These are phyloP conservation scores for Betta splendens DNA, from an alignment of 2,797 vertebrate genomes.

Conservation along the genomic window DNA sequence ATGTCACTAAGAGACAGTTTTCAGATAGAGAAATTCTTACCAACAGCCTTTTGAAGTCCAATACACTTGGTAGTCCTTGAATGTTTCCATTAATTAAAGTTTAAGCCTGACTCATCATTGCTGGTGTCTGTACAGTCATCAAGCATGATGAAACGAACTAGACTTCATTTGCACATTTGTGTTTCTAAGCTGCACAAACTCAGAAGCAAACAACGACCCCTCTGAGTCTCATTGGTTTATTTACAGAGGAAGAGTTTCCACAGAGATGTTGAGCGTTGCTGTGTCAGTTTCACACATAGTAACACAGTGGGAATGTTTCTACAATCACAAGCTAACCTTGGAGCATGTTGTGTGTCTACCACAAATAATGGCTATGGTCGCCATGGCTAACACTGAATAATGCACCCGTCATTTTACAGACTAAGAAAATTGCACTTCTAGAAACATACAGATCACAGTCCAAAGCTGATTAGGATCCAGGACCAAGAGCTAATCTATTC, in stretches of 20 bases:
- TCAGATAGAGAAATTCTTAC: no score
- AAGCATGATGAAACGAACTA: no score
- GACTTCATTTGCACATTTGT: no score
- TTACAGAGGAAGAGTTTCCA: slow-evolving; percentile 77
- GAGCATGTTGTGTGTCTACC: slow-evolving; percentile 44
- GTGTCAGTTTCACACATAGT: slow-evolving; percentile 66
- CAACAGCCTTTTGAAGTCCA: no score
- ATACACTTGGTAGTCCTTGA: no score
- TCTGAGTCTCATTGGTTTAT: slow-evolving; percentile 58
- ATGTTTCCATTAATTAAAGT: no score
- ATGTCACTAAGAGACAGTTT: no score
- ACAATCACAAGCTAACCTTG: slow-evolving; percentile 56
- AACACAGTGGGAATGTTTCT: slow-evolving; percentile 63
- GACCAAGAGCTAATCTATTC: slow-evolving; percentile 39
- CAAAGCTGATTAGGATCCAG: slow-evolving; percentile 33
- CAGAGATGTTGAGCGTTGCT: slow-evolving; percentile 59
- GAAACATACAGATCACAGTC: slow-evolving; percentile 52
- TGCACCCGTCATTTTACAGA: slow-evolving; percentile 43
- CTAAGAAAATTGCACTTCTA: slow-evolving; percentile 65
- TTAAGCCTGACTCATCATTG: no score
- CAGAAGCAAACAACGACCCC: slow-evolving; percentile 14
- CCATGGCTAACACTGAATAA: slow-evolving; percentile 53
- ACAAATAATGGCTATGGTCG: slow-evolving; percentile 29
- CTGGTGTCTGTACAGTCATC: no score
- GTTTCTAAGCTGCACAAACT: no score